Evolutionary conservation across 2,113 vertebrate species (phyloP), one percentile per base, ranked within the genome.

Genomic region (Sebastes schlegelii): DNA sequence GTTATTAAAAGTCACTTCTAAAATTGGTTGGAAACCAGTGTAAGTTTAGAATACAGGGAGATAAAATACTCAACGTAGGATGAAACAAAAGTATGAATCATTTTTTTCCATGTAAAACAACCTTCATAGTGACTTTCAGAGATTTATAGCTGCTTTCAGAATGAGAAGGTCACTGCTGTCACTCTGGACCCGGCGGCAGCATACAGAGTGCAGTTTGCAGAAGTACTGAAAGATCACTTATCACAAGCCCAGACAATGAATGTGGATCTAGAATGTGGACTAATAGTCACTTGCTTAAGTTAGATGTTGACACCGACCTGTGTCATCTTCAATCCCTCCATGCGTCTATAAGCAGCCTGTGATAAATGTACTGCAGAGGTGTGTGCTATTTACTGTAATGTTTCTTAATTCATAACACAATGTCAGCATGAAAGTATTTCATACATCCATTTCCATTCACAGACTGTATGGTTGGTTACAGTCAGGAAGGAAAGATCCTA

Each of bases 111-210:
- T 42, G n/a, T 6, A 52, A 16, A 60, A 13, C 2, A 55, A 57
- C 43, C 55, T 74, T 65, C 23, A 49, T 34, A 45, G 54, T 23
- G 26, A 61, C 13, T 17, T 42, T 5, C n/a, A 16, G n/a, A 74
- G 48, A 63, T 83, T 45, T 58, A 82, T 83, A 46, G 60, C 68
- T 68, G 43, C 40, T 57, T 58, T 85, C 2, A 52, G 6, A 72
- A 55, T 14, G 16, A 26, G 43, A 88, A 69, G 40, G 51, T 73
- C n/a, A 46, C 11, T 26, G 17, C 5, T 48, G 73, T 1, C n/a
- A 2, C 17, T 52, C 55, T 51, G 7, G 45, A 51, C 5, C 1
- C 52, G 48, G 23, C 40, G 48, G 19, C 45, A 61, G 63, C 26
- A 81, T 54, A 26, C 40, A 51, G 40, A 49, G 45, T 55, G 54